These are phyloP conservation scores for Trematocara marginatum DNA, from an alignment of 2,113 vertebrate species.

Conservation along the genomic window DNA sequence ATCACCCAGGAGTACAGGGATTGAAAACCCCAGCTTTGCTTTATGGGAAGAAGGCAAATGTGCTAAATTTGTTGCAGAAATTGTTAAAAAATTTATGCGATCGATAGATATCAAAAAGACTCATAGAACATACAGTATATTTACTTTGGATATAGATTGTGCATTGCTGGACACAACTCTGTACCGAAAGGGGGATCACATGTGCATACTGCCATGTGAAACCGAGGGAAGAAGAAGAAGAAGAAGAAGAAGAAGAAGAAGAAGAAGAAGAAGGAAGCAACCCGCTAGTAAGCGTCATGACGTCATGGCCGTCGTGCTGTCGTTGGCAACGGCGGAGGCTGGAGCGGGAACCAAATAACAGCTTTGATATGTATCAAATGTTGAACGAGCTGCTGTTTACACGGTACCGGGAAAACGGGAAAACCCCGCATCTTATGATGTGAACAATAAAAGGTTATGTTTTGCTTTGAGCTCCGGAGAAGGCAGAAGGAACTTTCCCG, in stretches of 20 bases:
- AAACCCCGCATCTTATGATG: neutral
- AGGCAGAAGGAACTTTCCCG: neutral
- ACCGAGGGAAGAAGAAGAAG: neutral
- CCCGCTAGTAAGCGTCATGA: neutral
- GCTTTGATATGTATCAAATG: neutral
- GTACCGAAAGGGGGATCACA: neutral
- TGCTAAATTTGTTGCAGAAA: neutral
- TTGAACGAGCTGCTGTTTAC: neutral
- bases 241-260: neutral
- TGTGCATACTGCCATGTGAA: neutral
- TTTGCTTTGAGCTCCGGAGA: neutral
- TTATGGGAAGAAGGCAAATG: neutral
- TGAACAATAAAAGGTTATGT: neutral
- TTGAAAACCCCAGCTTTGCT: neutral
- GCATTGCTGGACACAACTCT: neutral
- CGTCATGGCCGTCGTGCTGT: slow-evolving; percentile 1
- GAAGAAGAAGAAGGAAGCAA: neutral
- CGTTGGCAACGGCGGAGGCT: slow-evolving; percentile 51
- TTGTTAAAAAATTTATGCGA: rapidly evolving
- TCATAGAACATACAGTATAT: neutral
- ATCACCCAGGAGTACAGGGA: slow-evolving; percentile 48
- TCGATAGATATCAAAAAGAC: neutral
- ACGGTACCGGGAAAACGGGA: neutral
- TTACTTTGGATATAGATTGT: neutral
- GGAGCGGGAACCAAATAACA: slow-evolving; percentile 50